Base-by-base conservation (phyloP, 2,888 invertebrate species). In the Neoitamus cyanurus region DNA sequence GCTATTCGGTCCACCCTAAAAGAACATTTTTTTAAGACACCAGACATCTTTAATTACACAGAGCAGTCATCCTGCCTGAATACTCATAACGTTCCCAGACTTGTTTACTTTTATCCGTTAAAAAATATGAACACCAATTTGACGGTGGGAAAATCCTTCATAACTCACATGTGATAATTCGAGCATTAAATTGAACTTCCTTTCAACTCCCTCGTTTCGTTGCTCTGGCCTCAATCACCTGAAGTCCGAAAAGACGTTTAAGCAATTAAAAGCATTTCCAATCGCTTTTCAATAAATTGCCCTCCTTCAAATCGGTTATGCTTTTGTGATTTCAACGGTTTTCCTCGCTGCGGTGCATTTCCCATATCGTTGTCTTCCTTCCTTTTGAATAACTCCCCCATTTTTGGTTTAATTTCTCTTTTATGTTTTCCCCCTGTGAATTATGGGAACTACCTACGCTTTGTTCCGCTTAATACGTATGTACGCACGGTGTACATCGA, bases 321-420 rank as follows among this genome's bases (percentile, higher is more conserved):
- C 86, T 87, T 86, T 86, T 87, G 86, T 87, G 87, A 87, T 87
- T 88, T 87, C 87, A 87, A 88, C 88, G 88, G 88, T 87, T 87
- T 87, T 87, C 86, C 85, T 69, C 69, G 84, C 78, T 58, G 30
- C 15, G 42, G 80, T 86, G 70, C 77, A 70, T 83, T 72, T 84
- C 85, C 70, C 85, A 77, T 85, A 83, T 85, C 75, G 28, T 75
- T 48, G 72, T 58, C 75, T 73, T 73, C 31, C 30, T 83, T 83
- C 77, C 46, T 70, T 46, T 20, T 42, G 48, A 73, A 68, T 73
- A 28, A 80, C 31, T 87, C 86, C 85, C 83, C 83, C 85, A 85
- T 46, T 37, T 83, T 58, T 69, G 30, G 31, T 48, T 84, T 34
- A 34, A 31, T 75, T 69, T 37, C 68, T 46, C 15, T 70, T 46